Conservation (phyloP, 1,140 invertebrate genomes). For the Dinoponera quadriceps region DNA sequence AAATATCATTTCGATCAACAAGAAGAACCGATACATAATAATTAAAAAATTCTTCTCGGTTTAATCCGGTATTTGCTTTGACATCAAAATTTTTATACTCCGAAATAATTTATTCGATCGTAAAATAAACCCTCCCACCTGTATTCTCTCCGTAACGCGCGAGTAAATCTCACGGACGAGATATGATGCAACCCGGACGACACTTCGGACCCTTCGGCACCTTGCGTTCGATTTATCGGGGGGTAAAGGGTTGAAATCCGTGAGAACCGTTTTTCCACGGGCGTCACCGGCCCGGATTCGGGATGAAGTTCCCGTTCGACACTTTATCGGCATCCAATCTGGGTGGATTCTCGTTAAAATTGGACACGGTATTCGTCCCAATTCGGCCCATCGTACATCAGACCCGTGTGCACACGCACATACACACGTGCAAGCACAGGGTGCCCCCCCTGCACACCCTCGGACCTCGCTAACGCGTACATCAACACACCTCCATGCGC, state of each 20-base stretch:
- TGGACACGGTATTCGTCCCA: constrained; percentile 46
- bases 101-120: background rate
- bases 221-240: constrained; percentile 12
- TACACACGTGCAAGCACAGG: background rate
- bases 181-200: background rate
- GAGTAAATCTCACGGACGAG: background rate
- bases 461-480: background rate
- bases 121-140: background rate
- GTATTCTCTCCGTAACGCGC: background rate
- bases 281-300: background rate
- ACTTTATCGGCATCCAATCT: constrained; percentile 66
- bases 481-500: constrained; percentile 19
- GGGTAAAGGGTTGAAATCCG: constrained; percentile 26
- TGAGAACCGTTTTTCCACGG: constrained; percentile 16
- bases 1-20: constrained; percentile 2
- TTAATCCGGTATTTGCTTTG: background rate
- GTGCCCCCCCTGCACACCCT: background rate
- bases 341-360: constrained; percentile 69
- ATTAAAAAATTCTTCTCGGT: background rate
- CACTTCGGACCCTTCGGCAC: background rate
- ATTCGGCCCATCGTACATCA: constrained; percentile 64
- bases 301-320: constrained; percentile 47
- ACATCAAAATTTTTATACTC: no score
- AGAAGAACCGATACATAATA: background rate
- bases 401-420: constrained; percentile 44